Evolutionary conservation across 2,797 vertebrate species (phyloP), one percentile per base, ranked within the genome.

Genomic region (Alexandromys oeconomus): DNA sequence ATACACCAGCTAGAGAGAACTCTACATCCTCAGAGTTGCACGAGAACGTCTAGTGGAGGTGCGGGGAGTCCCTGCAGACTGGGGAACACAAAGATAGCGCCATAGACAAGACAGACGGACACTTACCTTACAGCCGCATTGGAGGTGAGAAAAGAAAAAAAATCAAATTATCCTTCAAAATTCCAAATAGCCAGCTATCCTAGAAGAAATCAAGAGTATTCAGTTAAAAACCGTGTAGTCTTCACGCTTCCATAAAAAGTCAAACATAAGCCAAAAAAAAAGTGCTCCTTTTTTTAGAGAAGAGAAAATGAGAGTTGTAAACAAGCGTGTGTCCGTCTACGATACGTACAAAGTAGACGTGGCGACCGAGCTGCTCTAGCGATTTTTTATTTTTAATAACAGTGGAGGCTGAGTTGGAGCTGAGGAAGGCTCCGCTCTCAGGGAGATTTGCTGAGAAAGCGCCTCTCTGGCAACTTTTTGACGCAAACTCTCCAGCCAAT

Each of bases 401-500:
- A 96, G 98, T 98, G 97, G 98, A 97, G 98, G 97, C 98, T 94
- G 98, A 97, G 98, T 98, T 98, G 98, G 99, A 99, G 99, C 99
- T 98, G 99, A 99, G 99, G 98, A 98, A 99, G 99, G 98, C 99
- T 98, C 98, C 98, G 99, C 99, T 99, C 99, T 99, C 99, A 98
- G 99, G 99, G 99, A 99, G 99, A 98, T 99, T 98, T 99, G 99
- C 99, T 98, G 99, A 98, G 99, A 99, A 99, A 99, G 98, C 97
- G 98, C 98, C 99, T 99, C 99, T 99, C 99, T 99, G 99, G 99
- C 99, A 99, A 99, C 99, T 99, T 99, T 99, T 99, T 99, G 99
- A 99, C 99, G 99, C 99, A 99, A 99, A 99, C 99, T 99, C 99
- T 98, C 99, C 99, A 99, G 99, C 99, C 99, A 99, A 99, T 99